phyloP scores from a whole-genome alignment of 2,113 vertebrate genomes.

The Ictalurus furcatus region DNA sequence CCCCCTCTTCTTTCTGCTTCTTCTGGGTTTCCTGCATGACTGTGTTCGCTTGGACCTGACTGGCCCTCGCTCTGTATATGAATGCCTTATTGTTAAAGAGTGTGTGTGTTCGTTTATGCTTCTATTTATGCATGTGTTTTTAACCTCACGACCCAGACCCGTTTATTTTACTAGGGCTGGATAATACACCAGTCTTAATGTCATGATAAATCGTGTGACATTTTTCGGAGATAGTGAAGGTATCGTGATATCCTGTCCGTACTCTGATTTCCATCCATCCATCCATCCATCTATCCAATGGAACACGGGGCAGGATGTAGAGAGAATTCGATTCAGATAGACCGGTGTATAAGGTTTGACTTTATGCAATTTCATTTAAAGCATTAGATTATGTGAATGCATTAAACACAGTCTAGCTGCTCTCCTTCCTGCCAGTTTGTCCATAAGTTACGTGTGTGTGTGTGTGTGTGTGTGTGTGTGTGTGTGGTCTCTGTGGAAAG shows the following conservation, averaged over 20 bases:
- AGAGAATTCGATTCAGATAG: neutral
- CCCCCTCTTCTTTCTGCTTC: neutral
- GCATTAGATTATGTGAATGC: neutral
- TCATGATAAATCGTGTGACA: neutral
- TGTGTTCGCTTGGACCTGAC: conserved; percentile 39
- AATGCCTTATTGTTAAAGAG: conserved; percentile 55
- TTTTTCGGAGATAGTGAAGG: neutral
- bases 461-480: neutral
- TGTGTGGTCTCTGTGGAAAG: neutral
- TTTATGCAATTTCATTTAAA: conserved; percentile 31
- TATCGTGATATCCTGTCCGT: neutral
- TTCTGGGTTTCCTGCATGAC: conserved; percentile 31
- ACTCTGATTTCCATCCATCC: neutral
- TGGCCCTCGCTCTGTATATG: conserved; percentile 33
- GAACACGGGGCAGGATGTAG: neutral
- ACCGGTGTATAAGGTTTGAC: neutral
- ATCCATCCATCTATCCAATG: too few species aligned
- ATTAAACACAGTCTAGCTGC: neutral
- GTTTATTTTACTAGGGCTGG: neutral
- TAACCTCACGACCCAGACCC: neutral
- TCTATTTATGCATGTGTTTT: conserved; percentile 20
- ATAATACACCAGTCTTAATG: neutral
- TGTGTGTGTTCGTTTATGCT: conserved; percentile 5
- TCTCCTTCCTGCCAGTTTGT: conserved; percentile 6
- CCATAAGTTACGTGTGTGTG: neutral